Evolutionary conservation across 1,140 invertebrate genomes (phyloP).

Genomic region (Camponotus pennsylvanicus): DNA sequence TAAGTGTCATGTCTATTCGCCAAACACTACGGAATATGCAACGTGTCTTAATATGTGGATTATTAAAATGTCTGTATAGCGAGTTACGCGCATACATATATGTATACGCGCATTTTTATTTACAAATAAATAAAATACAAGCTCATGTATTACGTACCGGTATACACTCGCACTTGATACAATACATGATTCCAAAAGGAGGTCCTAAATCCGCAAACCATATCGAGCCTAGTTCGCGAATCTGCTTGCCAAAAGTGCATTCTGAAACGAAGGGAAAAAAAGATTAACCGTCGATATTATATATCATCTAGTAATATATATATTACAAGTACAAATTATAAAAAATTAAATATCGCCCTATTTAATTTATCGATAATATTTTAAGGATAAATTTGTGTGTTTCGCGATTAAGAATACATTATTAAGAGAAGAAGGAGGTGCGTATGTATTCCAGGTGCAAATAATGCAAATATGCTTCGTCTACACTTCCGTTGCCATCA

Average conservation of each 20-base stretch:
- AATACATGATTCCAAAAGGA: slow-evolving; percentile 96
- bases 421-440: neutral
- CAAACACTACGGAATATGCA: neutral
- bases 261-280: slow-evolving; percentile 89
- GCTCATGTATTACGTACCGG: slow-evolving; percentile 90
- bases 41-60: slow-evolving; percentile 10
- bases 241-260: slow-evolving; percentile 95
- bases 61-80: neutral
- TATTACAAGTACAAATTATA: neutral
- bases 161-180: slow-evolving; percentile 96
- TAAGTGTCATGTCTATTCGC: slow-evolving; percentile 15
- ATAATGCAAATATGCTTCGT: neutral
- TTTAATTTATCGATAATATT: neutral
- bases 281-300: neutral
- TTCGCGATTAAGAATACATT: neutral
- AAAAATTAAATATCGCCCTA: neutral
- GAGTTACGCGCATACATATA: neutral
- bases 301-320: neutral
- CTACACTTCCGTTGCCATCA: slow-evolving; percentile 28
- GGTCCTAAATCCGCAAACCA: slow-evolving; percentile 96
- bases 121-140: neutral
- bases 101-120: too few relatives aligned
- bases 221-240: slow-evolving; percentile 93
- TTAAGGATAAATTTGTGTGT: neutral
- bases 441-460: slow-evolving; percentile 4